Evolutionary conservation across 2,888 invertebrate species (phyloP), one percentile per base, ranked within the genome.

Genomic region (Podabrus alpinus): DNA sequence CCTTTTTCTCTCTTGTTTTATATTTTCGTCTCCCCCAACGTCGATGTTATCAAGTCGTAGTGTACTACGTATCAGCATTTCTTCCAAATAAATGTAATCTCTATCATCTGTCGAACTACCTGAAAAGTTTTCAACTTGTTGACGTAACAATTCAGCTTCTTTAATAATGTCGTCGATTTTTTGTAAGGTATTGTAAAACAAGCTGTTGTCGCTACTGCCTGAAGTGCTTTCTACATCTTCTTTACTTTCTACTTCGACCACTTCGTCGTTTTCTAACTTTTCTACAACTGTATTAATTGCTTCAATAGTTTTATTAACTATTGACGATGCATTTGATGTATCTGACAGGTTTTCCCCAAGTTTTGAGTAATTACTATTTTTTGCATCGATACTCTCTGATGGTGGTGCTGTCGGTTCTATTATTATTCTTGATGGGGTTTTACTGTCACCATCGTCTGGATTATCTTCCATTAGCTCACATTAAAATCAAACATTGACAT

Each of bases 1-100:
- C 11, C 21, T 68, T 59, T 64, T 74, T 13, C 74, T 61, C 17
- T 71, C 68, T 24, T 71, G 70, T 15, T 59, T 60, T 21, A 74
- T 1, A 3, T 66, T 17, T 1, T 17, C 2, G 64, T 74, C 68
- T 10, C 64, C 74, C 11, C 45, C 15, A 2, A 68, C 66, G 3
- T 79, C 77, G 13, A 80, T 76, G 13, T 71, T 71, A n/a, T 77
- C 77, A 59, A 80, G 69, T 69, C 76, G 72, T 17, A 73, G 69
- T 10, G 76, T 66, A 59, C 62, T 77, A 2, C 77, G 64, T 16
- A 72, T 67, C 71, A 80, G 72, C 15, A 74, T 74, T 70, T 80
- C 80, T 19, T 80, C 78, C 15, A 80, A 61, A 60, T 73, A 78
- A 59, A 75, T 67, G 45, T 78, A 80, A 64, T 78, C 73, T 11